Conservation (phyloP, 2,113 vertebrate genomes). For the Oxygymnocypris stewartii region DNA sequence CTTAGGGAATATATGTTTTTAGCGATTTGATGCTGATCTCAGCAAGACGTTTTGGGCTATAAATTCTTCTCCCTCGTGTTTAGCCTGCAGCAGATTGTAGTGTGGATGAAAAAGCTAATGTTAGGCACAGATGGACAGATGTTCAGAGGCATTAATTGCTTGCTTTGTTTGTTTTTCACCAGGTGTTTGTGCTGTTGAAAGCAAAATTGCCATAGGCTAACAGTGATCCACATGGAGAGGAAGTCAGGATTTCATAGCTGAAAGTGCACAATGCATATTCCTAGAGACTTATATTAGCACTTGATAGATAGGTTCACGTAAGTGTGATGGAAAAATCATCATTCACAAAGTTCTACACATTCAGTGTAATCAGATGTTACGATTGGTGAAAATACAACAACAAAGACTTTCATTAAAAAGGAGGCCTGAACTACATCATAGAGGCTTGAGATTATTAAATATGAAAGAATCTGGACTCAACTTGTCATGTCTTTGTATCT, state of each 20-base stretch:
- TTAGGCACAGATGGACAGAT: conserved; percentile 52
- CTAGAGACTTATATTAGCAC: not conserved
- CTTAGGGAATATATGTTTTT: not conserved
- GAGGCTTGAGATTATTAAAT: not conserved
- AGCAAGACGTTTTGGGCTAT: not conserved
- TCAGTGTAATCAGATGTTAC: not conserved
- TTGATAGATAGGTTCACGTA: not conserved
- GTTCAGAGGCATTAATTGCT: conserved; percentile 69
- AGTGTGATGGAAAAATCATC: not conserved
- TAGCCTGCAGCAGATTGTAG: conserved; percentile 18
- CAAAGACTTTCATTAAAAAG: not conserved
- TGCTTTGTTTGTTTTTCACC: conserved; percentile 64
- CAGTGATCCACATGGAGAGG: conserved; percentile 64
- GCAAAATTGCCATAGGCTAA: conserved; percentile 57
- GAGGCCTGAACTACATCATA: not conserved
- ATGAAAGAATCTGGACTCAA: not conserved
- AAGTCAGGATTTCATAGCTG: not conserved
- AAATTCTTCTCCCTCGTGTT: conserved; percentile 1
- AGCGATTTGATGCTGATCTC: not conserved
- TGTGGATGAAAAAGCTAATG: not conserved
- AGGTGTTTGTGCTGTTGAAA: conserved; percentile 62
- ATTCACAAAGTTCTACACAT: not conserved
- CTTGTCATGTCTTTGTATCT: conserved; percentile 13
- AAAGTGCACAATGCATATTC: not conserved
- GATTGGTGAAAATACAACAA: not conserved